These are phyloP conservation scores for Drosophila suboccidentalis DNA, from an alignment of 2,888 invertebrate species.

Conservation along the genomic window DNA sequence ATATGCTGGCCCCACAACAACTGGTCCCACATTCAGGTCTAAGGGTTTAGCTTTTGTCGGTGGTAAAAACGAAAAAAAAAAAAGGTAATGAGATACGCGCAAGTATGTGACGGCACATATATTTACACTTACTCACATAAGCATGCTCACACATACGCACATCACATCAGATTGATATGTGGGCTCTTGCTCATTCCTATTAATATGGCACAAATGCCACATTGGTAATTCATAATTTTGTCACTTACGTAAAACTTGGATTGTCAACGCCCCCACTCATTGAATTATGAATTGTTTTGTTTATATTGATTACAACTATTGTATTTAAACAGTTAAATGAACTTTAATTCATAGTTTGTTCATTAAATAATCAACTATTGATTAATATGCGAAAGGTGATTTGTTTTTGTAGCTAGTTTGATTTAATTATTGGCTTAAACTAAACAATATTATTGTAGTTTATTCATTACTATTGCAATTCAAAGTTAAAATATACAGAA, in stretches of 20 bases:
- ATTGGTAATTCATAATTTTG: constrained; percentile 65
- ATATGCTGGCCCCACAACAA: constrained; percentile 42
- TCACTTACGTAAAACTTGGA: constrained; percentile 42
- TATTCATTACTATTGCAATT: neutral
- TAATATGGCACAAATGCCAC: constrained; percentile 47
- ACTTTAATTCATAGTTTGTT: constrained; percentile 8
- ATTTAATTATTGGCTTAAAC: neutral
- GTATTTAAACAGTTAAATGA: constrained; percentile 13
- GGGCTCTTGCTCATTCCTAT: constrained; percentile 53
- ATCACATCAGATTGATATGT: constrained; percentile 25
- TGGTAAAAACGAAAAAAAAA: constrained; percentile 6
- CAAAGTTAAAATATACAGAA: neutral
- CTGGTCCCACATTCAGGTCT: constrained; percentile 15
- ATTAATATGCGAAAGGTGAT: neutral
- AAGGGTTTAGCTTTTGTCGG: constrained; percentile 13
- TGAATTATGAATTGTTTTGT: constrained; percentile 6
- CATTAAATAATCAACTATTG: constrained; percentile 1
- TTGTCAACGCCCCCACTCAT: constrained; percentile 25
- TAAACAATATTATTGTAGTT: neutral
- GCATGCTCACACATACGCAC: neutral
- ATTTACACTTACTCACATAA: neutral
- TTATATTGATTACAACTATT: constrained; percentile 2
- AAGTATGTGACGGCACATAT: constrained; percentile 5
- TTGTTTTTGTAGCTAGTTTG: too few species aligned
- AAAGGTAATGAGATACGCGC: constrained; percentile 26